Evolutionary conservation across 1,140 invertebrate species (phyloP), one percentile per base, ranked within the genome.

Genomic region (Dendroctonus valens): DNA sequence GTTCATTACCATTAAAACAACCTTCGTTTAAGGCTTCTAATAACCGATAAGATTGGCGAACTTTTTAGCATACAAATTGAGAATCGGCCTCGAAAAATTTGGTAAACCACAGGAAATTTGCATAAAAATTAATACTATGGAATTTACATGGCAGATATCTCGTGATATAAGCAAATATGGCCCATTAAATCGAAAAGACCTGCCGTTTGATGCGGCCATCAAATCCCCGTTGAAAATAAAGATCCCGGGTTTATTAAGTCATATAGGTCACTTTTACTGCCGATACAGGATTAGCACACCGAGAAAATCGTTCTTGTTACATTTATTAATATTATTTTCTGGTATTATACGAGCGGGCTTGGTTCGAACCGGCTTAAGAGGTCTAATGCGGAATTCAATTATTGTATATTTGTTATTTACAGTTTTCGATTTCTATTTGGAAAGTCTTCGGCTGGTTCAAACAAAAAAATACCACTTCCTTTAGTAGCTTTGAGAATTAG

Each of bases 251-350:
- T 70, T 70, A 70, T 70, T 70, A 70, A 70, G 69, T 70, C 69
- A 70, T 67, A 70, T 40, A 49, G 65, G 61, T 63, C 65, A 55
- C 50, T 59, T 63, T 68, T 63, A 62, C 66, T 63, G 66, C 59
- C 66, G 59, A 68, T 68, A 61, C 53, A 40, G 66, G 69, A 70
- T 70, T 70, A 70, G 66, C 66, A 62, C 52, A 48, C 60, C 54
- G 55, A 68, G 54, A 67, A 66, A 67, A 70, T 70, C 69, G 65
- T 60, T 57, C 52, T 51, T 53, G 60, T 59, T 67, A 67, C 69
- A 67, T 70, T 70, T 70, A 70, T 70, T 67, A 70, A 70, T 70
- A 70, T 65, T 70, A 70, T 67, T 48, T 63, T 70, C 61, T 64
- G 55, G 69, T 67, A 65, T 70, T 70, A 70, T 70, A 70, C 41